Evolutionary conservation across 1,140 invertebrate genomes (phyloP).

Genomic region (Zaprionus taronus): DNA sequence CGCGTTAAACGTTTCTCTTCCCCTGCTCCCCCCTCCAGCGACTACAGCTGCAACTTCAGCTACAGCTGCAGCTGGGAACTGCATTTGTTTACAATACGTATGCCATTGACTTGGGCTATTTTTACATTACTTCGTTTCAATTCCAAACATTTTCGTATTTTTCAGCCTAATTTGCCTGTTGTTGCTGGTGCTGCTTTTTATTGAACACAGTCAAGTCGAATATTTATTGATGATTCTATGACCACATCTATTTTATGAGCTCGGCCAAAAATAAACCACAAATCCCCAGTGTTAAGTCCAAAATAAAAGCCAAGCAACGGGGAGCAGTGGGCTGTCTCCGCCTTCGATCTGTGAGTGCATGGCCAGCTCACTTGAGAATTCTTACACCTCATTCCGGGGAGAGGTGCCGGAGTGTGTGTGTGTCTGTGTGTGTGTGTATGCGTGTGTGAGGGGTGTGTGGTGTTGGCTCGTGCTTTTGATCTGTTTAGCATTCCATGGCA

Average conservation of each 20-base stretch:
- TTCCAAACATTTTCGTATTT: slow-evolving; percentile 71
- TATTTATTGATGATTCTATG: slow-evolving; percentile 77
- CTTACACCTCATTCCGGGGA: slow-evolving; percentile 62
- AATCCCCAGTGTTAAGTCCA: slow-evolving; percentile 74
- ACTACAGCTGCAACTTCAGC: slow-evolving; percentile 11
- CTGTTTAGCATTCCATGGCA: slow-evolving; percentile 78
- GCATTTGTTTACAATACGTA: slow-evolving; percentile 62
- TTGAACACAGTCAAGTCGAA: slow-evolving; percentile 60
- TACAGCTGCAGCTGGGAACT: slow-evolving; percentile 32
- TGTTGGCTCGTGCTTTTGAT: slow-evolving; percentile 74
- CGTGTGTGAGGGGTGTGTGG: neutral
- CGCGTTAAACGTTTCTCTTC: slow-evolving; percentile 37
- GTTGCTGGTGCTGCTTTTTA: slow-evolving; percentile 64
- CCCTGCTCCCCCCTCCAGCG: slow-evolving; percentile 7
- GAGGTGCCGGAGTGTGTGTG: neutral
- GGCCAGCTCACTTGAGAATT: slow-evolving; percentile 75
- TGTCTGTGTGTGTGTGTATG: neutral
- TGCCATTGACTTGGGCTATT: slow-evolving; percentile 65
- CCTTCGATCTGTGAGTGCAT: slow-evolving; percentile 50
- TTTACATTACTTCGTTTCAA: slow-evolving; percentile 66
- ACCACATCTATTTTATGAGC: slow-evolving; percentile 78
- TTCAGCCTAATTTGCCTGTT: slow-evolving; percentile 68
- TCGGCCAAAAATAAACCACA: slow-evolving; percentile 72
- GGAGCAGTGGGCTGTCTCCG: slow-evolving; percentile 36
- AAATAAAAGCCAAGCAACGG: slow-evolving; percentile 61